phyloP scores from a whole-genome alignment of 2,113 vertebrate species.

The Bostrychus sinensis region DNA sequence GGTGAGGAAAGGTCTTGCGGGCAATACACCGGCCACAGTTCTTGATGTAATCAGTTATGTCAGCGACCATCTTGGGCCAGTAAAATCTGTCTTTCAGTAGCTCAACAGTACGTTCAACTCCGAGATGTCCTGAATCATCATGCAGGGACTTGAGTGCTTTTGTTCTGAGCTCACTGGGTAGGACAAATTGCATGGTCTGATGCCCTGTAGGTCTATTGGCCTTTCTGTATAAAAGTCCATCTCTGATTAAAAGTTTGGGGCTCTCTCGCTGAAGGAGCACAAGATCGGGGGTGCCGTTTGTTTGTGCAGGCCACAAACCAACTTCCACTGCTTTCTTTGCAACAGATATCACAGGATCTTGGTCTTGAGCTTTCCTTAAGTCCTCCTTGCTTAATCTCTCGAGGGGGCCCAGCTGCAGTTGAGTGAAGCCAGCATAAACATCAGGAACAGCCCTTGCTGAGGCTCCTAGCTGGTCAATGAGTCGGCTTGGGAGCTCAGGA shows the following conservation, averaged over 20 bases:
- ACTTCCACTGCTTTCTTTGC: not conserved
- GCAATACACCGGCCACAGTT: conserved; percentile 9
- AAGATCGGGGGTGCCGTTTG: too few species aligned
- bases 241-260: too few species aligned
- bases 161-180: not conserved
- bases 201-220: too few species aligned
- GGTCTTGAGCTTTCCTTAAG: not conserved
- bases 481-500: too few species aligned
- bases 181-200: not conserved
- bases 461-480: too few species aligned
- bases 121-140: conserved; percentile 20
- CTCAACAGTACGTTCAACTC: not conserved
- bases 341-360: not conserved
- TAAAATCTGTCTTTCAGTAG: not conserved
- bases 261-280: too few species aligned
- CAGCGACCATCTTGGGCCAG: not conserved
- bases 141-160: not conserved
- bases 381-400: too few species aligned
- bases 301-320: too few species aligned
- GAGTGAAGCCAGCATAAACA: too few species aligned
- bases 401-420: too few species aligned
- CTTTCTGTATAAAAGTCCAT: too few species aligned
- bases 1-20: not conserved
- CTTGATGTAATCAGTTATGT: not conserved
- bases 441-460: too few species aligned